Percentiles rank a stretch among this genome's conserved stretches.
Evolutionary conservation across 2,888 invertebrate genomes (phyloP).

Genomic region (Phlogophora meticulosa): DNA sequence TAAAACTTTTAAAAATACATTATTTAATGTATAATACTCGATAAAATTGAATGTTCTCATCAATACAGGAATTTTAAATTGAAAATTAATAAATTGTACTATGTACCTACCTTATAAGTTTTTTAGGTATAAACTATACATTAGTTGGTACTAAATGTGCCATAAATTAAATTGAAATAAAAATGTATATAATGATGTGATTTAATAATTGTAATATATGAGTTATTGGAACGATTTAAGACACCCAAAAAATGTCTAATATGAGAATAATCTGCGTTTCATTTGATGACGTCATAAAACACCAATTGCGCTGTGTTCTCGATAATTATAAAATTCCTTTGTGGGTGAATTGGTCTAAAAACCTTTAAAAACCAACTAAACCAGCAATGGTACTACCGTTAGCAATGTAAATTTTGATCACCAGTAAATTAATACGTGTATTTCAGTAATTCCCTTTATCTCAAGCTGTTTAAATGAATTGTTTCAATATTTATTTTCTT

Average conservation of each 20-base stretch:
- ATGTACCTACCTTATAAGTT: constrained; percentile 28
- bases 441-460: not conserved
- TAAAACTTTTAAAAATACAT: constrained; percentile 9
- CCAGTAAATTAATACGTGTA: not conserved
- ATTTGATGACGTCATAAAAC: constrained; percentile 16
- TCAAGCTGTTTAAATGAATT: constrained; percentile 12
- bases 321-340: constrained; percentile 12
- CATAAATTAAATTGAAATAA: constrained; percentile 36
- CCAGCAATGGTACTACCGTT: not conserved
- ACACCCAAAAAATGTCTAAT: constrained; percentile 13
- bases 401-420: not conserved
- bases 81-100: constrained; percentile 45
- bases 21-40: constrained; percentile 32
- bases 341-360: constrained; percentile 10
- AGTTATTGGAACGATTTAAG: constrained; percentile 10
- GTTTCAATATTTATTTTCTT: constrained; percentile 8
- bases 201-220: constrained; percentile 22
- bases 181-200: constrained; percentile 37
- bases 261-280: not conserved
- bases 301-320: constrained; percentile 37
- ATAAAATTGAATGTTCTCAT: constrained; percentile 64
- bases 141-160: constrained; percentile 34
- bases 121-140: constrained; percentile 32
- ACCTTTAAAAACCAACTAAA: constrained; percentile 6
- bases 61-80: constrained; percentile 68